phyloP scores from a whole-genome alignment of 2,113 vertebrate species.

The Ameiurus melas region DNA sequence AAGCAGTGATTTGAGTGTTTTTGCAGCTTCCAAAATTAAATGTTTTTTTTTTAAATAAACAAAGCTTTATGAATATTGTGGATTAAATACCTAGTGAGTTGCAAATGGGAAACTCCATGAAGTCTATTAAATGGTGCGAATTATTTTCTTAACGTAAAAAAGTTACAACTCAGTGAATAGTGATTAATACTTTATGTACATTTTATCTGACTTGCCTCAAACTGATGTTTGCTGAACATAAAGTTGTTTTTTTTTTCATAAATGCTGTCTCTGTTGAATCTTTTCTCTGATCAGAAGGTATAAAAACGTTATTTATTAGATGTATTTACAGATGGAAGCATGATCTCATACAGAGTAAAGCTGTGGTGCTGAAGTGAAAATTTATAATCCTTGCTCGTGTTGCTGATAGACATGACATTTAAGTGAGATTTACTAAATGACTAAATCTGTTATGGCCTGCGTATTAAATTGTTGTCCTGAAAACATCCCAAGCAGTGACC shows the following conservation, averaged over 20 bases:
- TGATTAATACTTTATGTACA: constrained; percentile 48
- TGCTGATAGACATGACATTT: not conserved
- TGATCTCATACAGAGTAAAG: not conserved
- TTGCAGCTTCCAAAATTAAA: constrained; percentile 44
- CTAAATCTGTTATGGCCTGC: constrained; percentile 3
- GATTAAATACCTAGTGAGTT: constrained; percentile 25
- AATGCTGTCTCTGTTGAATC: constrained; percentile 13
- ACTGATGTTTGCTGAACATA: constrained; percentile 48
- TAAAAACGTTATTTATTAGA: not conserved
- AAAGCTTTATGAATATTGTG: constrained; percentile 34
- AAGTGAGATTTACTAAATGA: constrained; percentile 2
- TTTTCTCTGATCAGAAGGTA: not conserved
- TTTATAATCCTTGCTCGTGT: not conserved
- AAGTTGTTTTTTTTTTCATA: constrained; percentile 40
- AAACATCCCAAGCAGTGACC: not conserved
- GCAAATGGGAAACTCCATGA: constrained; percentile 15
- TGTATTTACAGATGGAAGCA: not conserved
- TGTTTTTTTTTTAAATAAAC: constrained; percentile 30
- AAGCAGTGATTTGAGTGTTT: constrained; percentile 47
- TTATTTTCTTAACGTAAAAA: constrained; percentile 44
- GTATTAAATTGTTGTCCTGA: constrained; percentile 3
- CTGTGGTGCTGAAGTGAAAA: not conserved
- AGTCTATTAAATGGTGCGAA: constrained; percentile 37
- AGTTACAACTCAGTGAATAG: constrained; percentile 40
- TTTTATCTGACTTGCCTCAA: constrained; percentile 47